A percentile compares a stretch with the other conserved stretches of the same genome.
phyloP scores from a whole-genome alignment of 2,113 vertebrate species.

The Microtus pennsylvanicus region DNA sequence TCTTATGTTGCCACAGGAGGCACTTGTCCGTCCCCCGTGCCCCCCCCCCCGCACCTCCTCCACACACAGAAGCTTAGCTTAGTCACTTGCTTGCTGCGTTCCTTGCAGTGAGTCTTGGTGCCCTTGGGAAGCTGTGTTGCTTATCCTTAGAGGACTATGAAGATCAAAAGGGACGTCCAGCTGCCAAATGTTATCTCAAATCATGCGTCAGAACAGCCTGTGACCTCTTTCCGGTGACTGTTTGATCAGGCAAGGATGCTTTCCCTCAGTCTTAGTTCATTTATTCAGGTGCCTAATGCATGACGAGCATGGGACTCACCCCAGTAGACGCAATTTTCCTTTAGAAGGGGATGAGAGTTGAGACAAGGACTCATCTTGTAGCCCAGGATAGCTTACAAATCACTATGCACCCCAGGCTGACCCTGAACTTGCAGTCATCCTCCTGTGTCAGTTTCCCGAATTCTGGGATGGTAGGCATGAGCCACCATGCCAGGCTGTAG shows the following conservation, averaged over 20 bases:
- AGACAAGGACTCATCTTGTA: not conserved
- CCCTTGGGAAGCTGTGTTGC: not conserved
- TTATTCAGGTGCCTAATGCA: not conserved
- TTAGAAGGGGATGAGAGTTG: not conserved
- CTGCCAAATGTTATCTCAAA: not conserved
- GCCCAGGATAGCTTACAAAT: not conserved
- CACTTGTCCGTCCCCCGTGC: not conserved
- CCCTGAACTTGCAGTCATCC: not conserved
- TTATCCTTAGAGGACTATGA: not conserved
- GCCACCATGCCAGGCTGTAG: not conserved
- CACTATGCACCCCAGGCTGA: not conserved
- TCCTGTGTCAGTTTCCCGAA: not conserved
- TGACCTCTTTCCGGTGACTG: not conserved
- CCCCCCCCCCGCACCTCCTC: not conserved
- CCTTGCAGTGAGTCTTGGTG: not conserved
- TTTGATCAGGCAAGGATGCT: not conserved
- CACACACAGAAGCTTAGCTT: not conserved
- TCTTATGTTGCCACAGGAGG: not conserved
- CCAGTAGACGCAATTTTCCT: not conserved
- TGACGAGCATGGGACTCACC: not conserved
- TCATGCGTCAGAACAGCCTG: not conserved
- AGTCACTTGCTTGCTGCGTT: not conserved
- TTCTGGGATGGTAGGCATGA: not conserved
- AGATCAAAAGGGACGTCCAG: not conserved
- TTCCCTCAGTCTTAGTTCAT: not conserved